Evolutionary conservation across 2,888 invertebrate genomes (phyloP), one percentile per base, ranked within the genome.

Genomic region (Drosophila putrida): DNA sequence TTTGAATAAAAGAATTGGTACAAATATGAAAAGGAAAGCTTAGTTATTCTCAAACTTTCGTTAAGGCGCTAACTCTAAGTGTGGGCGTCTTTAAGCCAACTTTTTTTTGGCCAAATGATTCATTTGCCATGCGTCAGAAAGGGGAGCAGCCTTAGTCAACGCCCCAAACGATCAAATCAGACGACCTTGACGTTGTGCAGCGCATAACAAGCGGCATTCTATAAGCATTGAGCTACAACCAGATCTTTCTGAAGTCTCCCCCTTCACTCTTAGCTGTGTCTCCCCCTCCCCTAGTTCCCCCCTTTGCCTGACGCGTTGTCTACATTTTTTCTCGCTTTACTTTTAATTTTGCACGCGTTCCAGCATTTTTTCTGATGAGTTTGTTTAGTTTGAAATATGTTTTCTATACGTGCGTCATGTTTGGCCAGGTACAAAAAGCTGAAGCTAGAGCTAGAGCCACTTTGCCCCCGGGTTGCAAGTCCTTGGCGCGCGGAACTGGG

Each of bases 321-420:
- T 62, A 70, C 74, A 68, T 70, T 73, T 50, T 77, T 78, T 81
- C 72, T 82, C 72, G 88, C 78, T 86, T 88, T 65, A 75, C 87
- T 83, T 87, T 88, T 84, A 70, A 87, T 87, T 84, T 84, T 84
- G 79, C 84, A 76, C 87, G 87, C 84, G 84, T 81, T 81, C 78
- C 73, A 75, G 36, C 66, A 65, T 61, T 74, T 71, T 75, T 75
- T 72, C 62, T 89, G 89, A 87, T 85, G 85, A 85, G 85, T 85
- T 85, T 85, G 85, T 85, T 85, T 85, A 85, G 85, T 89, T 89
- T 85, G 85, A 85, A 89, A 89, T 89, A 85, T 85, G 88, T 89
- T 89, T 85, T 85, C 88, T 85, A 84, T 89, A 85, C 89, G 85
- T 89, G 89, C 84, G 88, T 84, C 89, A 83, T 79, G 87, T 85